Conservation (phyloP, 2,113 vertebrate species). For the Calyptommatus sinebrachiatus region DNA sequence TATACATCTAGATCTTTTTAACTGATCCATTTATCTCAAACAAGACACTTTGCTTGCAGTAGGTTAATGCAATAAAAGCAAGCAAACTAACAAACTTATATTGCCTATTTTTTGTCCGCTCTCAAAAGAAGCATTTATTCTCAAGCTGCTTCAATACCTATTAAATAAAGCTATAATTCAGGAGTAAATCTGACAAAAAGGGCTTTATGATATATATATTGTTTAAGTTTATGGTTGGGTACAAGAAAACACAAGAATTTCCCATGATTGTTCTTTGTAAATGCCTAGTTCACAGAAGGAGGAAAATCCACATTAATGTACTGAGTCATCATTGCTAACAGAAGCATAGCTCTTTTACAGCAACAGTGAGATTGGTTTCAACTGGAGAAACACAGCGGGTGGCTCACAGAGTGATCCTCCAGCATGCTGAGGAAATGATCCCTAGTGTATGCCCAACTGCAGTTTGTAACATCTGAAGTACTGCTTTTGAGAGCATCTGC, state of each 20-base stretch:
- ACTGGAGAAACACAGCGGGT: slow-evolving; percentile 49
- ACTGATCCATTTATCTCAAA: background rate
- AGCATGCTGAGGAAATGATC: slow-evolving; percentile 62
- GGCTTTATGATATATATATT: slow-evolving; percentile 1
- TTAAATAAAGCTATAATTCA: slow-evolving; percentile 5
- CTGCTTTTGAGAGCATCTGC: slow-evolving; percentile 38
- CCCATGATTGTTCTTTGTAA: background rate
- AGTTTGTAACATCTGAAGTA: slow-evolving; percentile 44
- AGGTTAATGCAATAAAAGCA: background rate
- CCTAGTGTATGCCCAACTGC: slow-evolving; percentile 40
- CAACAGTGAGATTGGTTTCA: slow-evolving; percentile 51
- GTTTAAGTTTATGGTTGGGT: slow-evolving; percentile 4
- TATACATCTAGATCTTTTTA: background rate
- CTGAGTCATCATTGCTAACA: slow-evolving; percentile 46
- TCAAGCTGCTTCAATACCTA: background rate
- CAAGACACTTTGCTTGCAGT: background rate
- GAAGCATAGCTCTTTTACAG: slow-evolving; percentile 50
- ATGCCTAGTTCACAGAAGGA: slow-evolving; percentile 25
- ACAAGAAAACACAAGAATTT: background rate
- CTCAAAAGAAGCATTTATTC: background rate
- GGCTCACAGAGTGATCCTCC: slow-evolving; percentile 44
- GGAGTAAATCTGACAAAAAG: background rate
- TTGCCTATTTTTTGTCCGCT: background rate
- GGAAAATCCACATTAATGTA: slow-evolving; percentile 37
- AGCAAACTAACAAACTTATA: background rate